Evolutionary conservation across 1,140 invertebrate genomes (phyloP).

Genomic region (Eumeta japonica): DNA sequence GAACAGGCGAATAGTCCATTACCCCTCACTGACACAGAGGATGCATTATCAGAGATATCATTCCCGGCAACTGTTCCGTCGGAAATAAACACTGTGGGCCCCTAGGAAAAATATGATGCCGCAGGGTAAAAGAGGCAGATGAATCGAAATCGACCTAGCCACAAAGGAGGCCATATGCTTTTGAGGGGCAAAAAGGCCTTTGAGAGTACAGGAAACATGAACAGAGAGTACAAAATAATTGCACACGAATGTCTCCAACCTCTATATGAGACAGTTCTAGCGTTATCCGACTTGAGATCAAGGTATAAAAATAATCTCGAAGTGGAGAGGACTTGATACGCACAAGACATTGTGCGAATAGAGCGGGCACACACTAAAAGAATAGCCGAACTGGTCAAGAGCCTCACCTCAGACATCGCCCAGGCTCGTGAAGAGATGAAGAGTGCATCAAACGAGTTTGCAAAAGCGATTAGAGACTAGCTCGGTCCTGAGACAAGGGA

Average conservation of each 20-base stretch:
- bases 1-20: no score
- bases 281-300: constrained; percentile 6
- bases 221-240: neutral
- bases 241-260: neutral
- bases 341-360: constrained; percentile 9
- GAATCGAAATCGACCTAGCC: no score
- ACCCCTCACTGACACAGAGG: no score
- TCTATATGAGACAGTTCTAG: constrained; percentile 1
- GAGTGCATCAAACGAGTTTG: neutral
- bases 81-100: no score
- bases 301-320: constrained; percentile 13
- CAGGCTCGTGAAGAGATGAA: neutral
- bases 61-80: no score
- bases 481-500: neutral
- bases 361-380: constrained; percentile 7
- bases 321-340: constrained; percentile 10
- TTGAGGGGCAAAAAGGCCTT: neutral
- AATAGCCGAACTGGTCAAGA: neutral
- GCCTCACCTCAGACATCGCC: neutral
- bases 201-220: neutral
- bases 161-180: neutral
- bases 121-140: no score
- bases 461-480: neutral
- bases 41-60: no score
- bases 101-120: no score